Evolutionary conservation across 2,797 vertebrate genomes (phyloP), one percentile per base, ranked within the genome.

Genomic region (Etheostoma nigrum): DNA sequence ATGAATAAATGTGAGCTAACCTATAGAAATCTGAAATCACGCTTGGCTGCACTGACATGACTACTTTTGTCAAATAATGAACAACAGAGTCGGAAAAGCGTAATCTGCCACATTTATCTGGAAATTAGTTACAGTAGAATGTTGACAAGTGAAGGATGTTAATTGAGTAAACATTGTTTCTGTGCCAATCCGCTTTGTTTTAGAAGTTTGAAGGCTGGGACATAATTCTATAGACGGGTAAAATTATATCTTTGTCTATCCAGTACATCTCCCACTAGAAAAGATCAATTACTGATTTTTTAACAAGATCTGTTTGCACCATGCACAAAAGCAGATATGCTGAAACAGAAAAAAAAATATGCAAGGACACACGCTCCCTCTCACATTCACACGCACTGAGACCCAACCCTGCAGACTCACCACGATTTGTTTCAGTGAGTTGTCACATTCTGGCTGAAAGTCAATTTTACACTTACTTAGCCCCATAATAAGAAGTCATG

Each of bases 391-490:
- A 66, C 51, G 72, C 42, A 80, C n/a, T 48, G 25, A 69, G 53
- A 83, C 1, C 8, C 73, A 79, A 63, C 74, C 71, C 58, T 11
- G 47, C 71, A 71, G 73, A 89, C 76, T 83, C 49, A 44, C 82
- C 65, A 67, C 82, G 81, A 76, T 81, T 72, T 85, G 83, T 90
- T 87, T 89, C 88, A 87, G 55, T 76, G 82, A 90, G 79, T 82
- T 85, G 82, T 82, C 86, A 82, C 86, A 88, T 89, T 88, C 70
- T 76, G 79, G 74, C 76, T 61, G 16, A 85, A 90, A 92, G 89
- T 91, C 91, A 91, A 92, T 93, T 92, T 92, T 92, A 91, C 90
- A 91, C 90, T 91, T 88, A 88, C 88, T 92, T 91, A 90, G 80
- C 66, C 58, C 79, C 63, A 79, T 92, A 91, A 91, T 92, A 87